A percentile compares a stretch with the other conserved stretches of the same genome.
phyloP scores from a whole-genome alignment of 2,888 invertebrate genomes.

The Diadegma fenestrale region DNA sequence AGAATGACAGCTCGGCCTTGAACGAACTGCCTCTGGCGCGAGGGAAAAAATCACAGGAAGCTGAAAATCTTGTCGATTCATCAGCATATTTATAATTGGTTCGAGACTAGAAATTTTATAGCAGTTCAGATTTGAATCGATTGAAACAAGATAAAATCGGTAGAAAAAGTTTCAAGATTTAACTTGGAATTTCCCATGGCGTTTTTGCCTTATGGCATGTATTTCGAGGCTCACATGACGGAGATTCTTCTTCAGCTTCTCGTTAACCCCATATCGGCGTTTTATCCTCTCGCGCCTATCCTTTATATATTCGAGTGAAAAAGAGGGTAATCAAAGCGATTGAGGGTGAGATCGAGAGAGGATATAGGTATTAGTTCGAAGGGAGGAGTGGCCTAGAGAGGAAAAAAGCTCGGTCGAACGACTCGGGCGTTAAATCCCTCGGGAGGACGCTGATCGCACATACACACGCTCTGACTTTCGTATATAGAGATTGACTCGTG shows the following conservation, averaged over 20 bases:
- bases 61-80: too few relatives aligned
- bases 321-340: conserved; percentile 52
- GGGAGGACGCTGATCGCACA: conserved; percentile 71
- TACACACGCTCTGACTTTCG: neutral
- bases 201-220: neutral
- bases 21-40: neutral
- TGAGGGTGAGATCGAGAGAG: conserved; percentile 64
- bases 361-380: conserved; percentile 75
- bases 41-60: neutral
- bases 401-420: conserved; percentile 54
- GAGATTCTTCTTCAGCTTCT: neutral
- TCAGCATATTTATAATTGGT: too few relatives aligned
- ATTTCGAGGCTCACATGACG: neutral
- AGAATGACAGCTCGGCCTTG: neutral
- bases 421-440: conserved; percentile 83
- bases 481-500: neutral
- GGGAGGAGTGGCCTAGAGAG: conserved; percentile 71
- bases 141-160: too few relatives aligned
- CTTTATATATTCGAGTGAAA: conserved; percentile 50
- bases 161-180: too few relatives aligned
- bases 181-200: too few relatives aligned
- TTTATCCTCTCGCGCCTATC: conserved; percentile 43
- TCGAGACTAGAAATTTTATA: too few relatives aligned
- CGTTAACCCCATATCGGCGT: conserved; percentile 7
- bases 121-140: too few relatives aligned